Conservation (phyloP, 2,888 invertebrate genomes). For the Branchipolynoe longqiensis region DNA sequence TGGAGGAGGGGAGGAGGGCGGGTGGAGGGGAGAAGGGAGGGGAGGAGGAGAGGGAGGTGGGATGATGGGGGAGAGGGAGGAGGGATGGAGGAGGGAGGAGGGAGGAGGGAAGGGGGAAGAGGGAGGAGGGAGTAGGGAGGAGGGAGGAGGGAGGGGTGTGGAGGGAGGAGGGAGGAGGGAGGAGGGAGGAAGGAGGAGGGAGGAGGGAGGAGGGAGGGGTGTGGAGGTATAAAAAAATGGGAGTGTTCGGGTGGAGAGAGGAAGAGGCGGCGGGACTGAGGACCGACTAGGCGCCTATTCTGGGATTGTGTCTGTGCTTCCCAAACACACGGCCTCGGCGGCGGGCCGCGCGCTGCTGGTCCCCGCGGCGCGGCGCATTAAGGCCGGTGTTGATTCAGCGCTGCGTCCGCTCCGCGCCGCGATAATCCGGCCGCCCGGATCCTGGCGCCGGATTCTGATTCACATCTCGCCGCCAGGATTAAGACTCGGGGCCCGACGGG, state of each 20-base stretch:
- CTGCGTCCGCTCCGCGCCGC: neutral
- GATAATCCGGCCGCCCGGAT: constrained; percentile 19
- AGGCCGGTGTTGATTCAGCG: constrained; percentile 35
- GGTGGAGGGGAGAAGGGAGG: too few relatives aligned
- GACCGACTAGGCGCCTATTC: constrained; percentile 21
- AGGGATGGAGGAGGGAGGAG: neutral
- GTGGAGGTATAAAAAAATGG: too few relatives aligned
- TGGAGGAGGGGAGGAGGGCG: too few relatives aligned
- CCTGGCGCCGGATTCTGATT: constrained; percentile 52
- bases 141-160: neutral
- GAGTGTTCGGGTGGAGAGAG: too few relatives aligned
- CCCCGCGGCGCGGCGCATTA: constrained; percentile 31
- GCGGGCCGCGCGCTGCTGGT: neutral
- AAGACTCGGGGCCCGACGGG: constrained; percentile 32
- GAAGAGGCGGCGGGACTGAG: neutral
- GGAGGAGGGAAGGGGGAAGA: neutral
- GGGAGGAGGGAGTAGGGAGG: neutral
- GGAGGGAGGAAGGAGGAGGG: neutral
- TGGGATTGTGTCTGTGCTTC: constrained; percentile 47
- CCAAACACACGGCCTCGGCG: constrained; percentile 54
- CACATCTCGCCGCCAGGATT: constrained; percentile 48
- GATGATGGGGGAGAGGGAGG: neutral
- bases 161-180: neutral
- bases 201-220: neutral
- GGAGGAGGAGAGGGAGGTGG: neutral